phyloP scores from a whole-genome alignment of 2,797 vertebrate genomes.

The Spatula versicolor region DNA sequence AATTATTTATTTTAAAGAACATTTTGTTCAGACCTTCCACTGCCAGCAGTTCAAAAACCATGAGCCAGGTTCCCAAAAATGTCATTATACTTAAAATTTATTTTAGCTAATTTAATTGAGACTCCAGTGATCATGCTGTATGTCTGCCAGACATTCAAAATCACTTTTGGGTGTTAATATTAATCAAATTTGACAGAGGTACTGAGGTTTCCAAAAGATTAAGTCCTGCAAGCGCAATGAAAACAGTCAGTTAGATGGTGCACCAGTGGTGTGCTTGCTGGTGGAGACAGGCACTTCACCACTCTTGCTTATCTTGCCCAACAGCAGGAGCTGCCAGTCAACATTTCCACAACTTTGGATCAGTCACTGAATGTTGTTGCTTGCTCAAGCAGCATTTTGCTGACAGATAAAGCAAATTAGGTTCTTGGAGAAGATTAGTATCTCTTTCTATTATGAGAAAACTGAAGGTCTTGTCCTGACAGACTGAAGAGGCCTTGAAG shows the following conservation, averaged over 20 bases:
- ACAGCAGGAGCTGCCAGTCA: neutral
- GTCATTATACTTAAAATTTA: neutral
- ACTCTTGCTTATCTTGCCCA: neutral
- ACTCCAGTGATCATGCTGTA: neutral
- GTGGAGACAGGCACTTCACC: rapidly evolving
- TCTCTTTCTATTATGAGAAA: neutral
- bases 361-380: neutral
- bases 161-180: neutral
- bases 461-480: neutral
- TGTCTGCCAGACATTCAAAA: neutral
- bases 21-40: neutral
- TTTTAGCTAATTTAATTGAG: neutral
- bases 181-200: neutral
- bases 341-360: neutral
- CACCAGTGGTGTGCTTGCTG: too few relatives aligned
- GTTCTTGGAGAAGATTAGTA: neutral
- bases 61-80: neutral
- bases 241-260: neutral
- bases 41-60: neutral
- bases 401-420: neutral
- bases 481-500: rapidly evolving
- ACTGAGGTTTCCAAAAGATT: neutral
- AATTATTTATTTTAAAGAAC: neutral
- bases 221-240: neutral
- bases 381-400: neutral